Percentiles rank a stretch among this genome's conserved stretches.
These are phyloP conservation scores for Cyaniris semiargus DNA, from an alignment of 2,888 invertebrate species.

Conservation along the genomic window DNA sequence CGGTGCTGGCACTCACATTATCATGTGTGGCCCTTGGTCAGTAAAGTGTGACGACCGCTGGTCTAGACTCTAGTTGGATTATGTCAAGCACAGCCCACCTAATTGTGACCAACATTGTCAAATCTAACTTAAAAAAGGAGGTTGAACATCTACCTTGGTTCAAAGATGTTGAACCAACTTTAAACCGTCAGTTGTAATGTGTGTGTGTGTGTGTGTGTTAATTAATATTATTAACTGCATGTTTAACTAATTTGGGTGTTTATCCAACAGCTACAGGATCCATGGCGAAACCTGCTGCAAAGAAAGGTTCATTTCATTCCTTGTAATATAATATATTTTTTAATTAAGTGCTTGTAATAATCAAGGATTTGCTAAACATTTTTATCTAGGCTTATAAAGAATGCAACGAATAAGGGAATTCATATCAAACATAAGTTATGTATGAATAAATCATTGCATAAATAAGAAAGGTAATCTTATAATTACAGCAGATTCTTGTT, in stretches of 20 bases:
- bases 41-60: no score
- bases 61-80: no score
- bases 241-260: conserved; percentile 42
- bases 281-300: conserved; percentile 51
- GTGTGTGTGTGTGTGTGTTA: conserved; percentile 7
- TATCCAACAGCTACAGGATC: conserved; percentile 57
- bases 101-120: no score
- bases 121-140: no score
- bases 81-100: no score
- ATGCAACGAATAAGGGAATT: not conserved
- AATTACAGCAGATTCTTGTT: not conserved
- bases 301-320: conserved; percentile 47
- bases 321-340: not conserved
- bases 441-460: not conserved
- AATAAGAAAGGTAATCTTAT: not conserved
- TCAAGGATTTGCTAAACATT: not conserved
- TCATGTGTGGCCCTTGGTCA: no score
- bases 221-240: conserved; percentile 44
- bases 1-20: no score
- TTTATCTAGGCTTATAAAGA: not conserved
- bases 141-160: no score
- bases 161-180: no score
- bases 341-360: not conserved
- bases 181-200: not conserved
- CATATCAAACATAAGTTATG: not conserved